Conservation (phyloP, 2,797 vertebrate species). For the Rhinophrynus dorsalis region DNA sequence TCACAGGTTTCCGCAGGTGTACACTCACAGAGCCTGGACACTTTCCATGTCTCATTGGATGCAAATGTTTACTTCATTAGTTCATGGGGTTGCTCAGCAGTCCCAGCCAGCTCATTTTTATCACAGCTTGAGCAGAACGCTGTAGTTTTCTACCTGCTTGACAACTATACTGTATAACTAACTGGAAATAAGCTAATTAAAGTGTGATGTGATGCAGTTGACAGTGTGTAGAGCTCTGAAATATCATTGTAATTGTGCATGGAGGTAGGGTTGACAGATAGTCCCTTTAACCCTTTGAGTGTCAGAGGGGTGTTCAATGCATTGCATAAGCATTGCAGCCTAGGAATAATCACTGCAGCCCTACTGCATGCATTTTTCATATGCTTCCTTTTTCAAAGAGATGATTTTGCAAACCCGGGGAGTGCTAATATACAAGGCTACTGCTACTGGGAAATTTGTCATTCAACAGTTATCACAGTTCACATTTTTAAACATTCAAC, state of each 20-base stretch:
- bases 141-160: conserved; percentile 40
- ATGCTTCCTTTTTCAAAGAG: no score
- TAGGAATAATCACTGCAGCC: no score
- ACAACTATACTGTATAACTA: conserved; percentile 45
- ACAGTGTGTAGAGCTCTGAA: background rate
- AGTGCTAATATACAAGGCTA: no score
- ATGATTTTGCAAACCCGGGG: no score
- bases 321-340: no score
- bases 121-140: conserved; percentile 23
- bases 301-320: no score
- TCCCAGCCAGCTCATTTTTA: conserved; percentile 60
- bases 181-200: conserved; percentile 39
- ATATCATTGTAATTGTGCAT: background rate
- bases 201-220: conserved; percentile 31
- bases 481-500: no score
- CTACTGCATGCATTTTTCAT: no score
- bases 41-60: conserved; percentile 68
- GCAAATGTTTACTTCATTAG: conserved; percentile 76
- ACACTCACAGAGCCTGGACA: conserved; percentile 67
- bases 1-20: conserved; percentile 78
- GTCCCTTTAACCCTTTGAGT: no score
- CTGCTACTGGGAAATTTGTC: no score
- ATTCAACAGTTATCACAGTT: no score
- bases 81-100: conserved; percentile 73
- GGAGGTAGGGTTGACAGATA: no score